These are phyloP conservation scores for Nesoenas mayeri DNA, from an alignment of 2,113 vertebrate genomes.

Conservation along the genomic window DNA sequence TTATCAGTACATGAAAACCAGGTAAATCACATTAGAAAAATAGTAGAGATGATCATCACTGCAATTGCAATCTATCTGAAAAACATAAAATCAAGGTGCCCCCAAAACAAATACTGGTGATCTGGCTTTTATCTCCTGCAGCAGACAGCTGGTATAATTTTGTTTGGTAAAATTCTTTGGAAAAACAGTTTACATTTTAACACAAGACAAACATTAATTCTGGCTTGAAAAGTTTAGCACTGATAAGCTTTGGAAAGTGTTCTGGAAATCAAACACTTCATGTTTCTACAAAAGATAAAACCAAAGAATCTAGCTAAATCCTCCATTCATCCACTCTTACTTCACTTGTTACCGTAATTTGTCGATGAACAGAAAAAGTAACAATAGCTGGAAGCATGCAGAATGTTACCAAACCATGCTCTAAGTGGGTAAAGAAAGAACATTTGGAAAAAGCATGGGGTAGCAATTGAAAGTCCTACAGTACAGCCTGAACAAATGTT, in stretches of 20 bases:
- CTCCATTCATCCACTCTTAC: not conserved
- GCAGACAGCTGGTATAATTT: not conserved
- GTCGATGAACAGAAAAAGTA: not conserved
- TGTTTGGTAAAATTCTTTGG: not conserved
- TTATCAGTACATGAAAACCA: not conserved
- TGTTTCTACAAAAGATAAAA: not conserved
- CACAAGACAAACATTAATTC: not conserved
- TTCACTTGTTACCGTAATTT: not conserved
- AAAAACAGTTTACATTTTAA: not conserved
- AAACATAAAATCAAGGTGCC: conserved; percentile 6
- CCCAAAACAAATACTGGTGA: not conserved
- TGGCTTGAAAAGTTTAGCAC: not conserved
- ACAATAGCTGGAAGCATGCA: not conserved
- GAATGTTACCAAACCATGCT: not conserved
- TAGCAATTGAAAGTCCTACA: not conserved
- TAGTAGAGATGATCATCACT: not conserved
- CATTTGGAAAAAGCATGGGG: not conserved
- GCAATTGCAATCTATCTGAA: not conserved
- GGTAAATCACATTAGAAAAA: not conserved
- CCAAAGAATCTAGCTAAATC: not conserved
- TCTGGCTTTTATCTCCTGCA: not conserved
- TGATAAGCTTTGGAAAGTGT: not conserved
- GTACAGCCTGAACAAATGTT: not conserved
- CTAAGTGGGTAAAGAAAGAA: not conserved
- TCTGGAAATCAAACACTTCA: not conserved